Evolutionary conservation across 2,113 vertebrate genomes (phyloP).

Genomic region (Xenopus laevis): DNA sequence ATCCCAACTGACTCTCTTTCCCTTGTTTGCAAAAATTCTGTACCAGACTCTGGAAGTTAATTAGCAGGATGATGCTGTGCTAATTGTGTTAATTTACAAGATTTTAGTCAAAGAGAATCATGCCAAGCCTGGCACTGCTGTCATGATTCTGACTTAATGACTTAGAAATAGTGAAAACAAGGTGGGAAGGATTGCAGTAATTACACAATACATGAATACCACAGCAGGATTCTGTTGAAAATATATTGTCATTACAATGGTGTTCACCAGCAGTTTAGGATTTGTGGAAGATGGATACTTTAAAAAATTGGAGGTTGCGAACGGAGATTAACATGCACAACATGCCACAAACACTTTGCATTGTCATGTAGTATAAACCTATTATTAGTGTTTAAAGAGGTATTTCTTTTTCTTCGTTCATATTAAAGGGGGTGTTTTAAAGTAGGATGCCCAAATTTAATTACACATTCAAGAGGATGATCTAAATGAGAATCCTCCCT

Average conservation of each 20-base stretch:
- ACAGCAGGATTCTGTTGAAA: constrained; percentile 76
- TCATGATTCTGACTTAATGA: constrained; percentile 87
- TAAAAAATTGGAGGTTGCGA: too few species aligned
- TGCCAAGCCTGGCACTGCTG: constrained; percentile 85
- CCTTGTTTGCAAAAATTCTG: constrained; percentile 82
- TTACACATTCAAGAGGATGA: too few species aligned
- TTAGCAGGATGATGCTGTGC: constrained; percentile 95
- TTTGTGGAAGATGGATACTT: not conserved
- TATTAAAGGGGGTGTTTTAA: too few species aligned
- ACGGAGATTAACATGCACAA: too few species aligned
- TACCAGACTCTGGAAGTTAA: constrained; percentile 89
- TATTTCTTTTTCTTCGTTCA: too few species aligned
- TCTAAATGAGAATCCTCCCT: too few species aligned
- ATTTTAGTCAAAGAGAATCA: constrained; percentile 95
- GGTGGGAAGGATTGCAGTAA: constrained; percentile 79
- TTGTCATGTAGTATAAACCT: too few species aligned
- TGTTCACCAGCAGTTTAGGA: constrained; percentile 64
- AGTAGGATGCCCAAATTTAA: too few species aligned
- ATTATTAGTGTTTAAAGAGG: too few species aligned
- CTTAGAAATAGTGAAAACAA: constrained; percentile 85
- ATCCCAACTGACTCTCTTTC: constrained; percentile 81
- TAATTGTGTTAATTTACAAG: constrained; percentile 99
- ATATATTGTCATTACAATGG: constrained; percentile 70
- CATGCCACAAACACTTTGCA: too few species aligned
- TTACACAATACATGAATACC: constrained; percentile 81